Conservation (phyloP, 2,888 invertebrate species). For the Frankliniella fusca region DNA sequence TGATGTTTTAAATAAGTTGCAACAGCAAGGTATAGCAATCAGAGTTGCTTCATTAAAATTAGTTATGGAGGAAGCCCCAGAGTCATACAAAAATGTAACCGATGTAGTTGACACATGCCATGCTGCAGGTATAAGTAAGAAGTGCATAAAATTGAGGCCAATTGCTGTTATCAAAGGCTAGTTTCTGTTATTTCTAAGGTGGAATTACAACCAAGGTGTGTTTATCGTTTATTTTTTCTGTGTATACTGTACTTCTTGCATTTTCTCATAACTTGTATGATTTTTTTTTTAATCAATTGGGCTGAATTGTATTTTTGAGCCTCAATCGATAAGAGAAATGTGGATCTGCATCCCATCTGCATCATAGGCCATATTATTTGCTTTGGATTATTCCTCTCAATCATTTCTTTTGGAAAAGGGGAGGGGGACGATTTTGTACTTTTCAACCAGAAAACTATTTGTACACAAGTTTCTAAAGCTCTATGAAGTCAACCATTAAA, state of each 20-base stretch:
- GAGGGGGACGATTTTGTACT: neutral
- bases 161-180: slow-evolving; percentile 98
- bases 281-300: neutral
- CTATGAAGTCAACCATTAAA: neutral
- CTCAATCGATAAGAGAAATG: neutral
- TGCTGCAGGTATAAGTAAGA: slow-evolving; percentile 93
- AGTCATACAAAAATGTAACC: slow-evolving; percentile 98
- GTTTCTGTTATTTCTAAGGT: slow-evolving; percentile 42
- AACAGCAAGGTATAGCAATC: slow-evolving; percentile 84
- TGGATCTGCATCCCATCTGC: neutral
- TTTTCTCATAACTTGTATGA: neutral
- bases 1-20: slow-evolving; percentile 78
- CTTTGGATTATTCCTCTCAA: neutral
- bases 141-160: slow-evolving; percentile 91
- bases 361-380: neutral
- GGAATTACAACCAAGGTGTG: slow-evolving; percentile 33
- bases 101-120: slow-evolving; percentile 99
- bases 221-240: slow-evolving; percentile 16
- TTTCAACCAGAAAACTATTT: neutral
- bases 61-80: slow-evolving; percentile 99
- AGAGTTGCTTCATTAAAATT: slow-evolving; percentile 97
- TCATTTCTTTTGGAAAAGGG: neutral
- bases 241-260: neutral
- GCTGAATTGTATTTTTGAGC: no score
- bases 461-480: neutral